Conservation (phyloP, 2,888 invertebrate genomes). For the Pseudococcus viburni region DNA sequence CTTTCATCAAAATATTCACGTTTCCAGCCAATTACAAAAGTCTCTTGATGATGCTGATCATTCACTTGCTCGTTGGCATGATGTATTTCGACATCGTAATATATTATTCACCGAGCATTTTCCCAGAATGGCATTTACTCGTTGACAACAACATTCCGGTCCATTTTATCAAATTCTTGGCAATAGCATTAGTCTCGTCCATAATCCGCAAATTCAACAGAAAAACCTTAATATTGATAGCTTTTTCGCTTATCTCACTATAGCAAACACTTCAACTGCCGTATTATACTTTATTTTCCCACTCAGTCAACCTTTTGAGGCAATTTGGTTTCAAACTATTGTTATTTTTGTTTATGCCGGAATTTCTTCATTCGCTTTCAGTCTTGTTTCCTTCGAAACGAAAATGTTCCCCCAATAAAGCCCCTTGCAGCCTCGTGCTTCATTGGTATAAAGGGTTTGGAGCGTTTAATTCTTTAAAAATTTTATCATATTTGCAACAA, state of each 20-base stretch:
- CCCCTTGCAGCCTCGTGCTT: too few relatives aligned
- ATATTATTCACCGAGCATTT: too few relatives aligned
- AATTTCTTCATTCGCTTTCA: too few relatives aligned
- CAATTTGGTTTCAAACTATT: too few relatives aligned
- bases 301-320: too few relatives aligned
- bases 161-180: constrained; percentile 68
- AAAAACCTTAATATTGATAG: constrained; percentile 65
- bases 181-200: constrained; percentile 68
- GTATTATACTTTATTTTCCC: background rate
- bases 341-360: too few relatives aligned
- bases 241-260: constrained; percentile 62
- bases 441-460: constrained; percentile 26
- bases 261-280: background rate
- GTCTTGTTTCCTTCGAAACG: background rate
- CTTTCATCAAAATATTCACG: background rate
- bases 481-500: too few relatives aligned
- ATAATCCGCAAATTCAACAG: constrained; percentile 68
- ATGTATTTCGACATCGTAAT: too few relatives aligned
- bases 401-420: constrained; percentile 34
- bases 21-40: constrained; percentile 55
- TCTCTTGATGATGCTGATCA: too few relatives aligned
- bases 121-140: constrained; percentile 68
- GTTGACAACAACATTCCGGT: constrained; percentile 69
- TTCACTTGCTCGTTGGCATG: too few relatives aligned
- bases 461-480: too few relatives aligned